These are phyloP conservation scores for Grammomys dolichurus DNA, from an alignment of 2,113 vertebrate genomes.

Conservation along the genomic window DNA sequence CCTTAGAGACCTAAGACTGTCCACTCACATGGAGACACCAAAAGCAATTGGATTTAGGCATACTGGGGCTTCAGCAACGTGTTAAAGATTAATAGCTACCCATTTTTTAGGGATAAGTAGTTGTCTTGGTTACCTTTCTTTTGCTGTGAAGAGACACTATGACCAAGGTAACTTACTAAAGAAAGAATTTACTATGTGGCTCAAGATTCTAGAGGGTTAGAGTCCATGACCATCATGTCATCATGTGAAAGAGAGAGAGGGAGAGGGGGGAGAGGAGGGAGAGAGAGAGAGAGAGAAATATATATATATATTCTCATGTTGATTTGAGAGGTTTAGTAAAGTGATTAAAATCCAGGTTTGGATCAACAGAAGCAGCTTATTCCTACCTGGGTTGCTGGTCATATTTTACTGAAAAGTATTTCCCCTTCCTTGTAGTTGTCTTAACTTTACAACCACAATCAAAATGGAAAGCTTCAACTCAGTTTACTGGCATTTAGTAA, in stretches of 20 bases:
- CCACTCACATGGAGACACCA: background rate
- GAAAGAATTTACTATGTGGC: background rate
- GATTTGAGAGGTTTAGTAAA: background rate
- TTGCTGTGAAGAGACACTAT: background rate
- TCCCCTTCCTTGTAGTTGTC: background rate
- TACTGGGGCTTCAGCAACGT: background rate
- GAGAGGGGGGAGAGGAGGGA: no score
- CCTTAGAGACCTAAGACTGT: background rate
- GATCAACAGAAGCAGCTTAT: constrained; percentile 15
- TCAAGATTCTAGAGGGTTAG: background rate
- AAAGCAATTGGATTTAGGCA: background rate
- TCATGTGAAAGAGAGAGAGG: no score
- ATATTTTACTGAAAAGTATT: background rate
- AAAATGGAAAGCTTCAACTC: background rate
- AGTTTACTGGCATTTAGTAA: background rate
- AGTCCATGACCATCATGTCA: background rate
- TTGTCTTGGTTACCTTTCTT: background rate
- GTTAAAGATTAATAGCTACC: background rate
- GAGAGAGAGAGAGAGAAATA: no score
- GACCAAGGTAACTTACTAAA: background rate
- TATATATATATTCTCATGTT: no score
- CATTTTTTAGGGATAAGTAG: background rate
- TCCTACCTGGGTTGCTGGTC: background rate
- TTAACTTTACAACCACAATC: background rate
- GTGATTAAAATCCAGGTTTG: constrained; percentile 35